A percentile compares a stretch with the other conserved stretches of the same genome.
Evolutionary conservation across 2,113 vertebrate species (phyloP).

Genomic region (Elaphurus davidianus): DNA sequence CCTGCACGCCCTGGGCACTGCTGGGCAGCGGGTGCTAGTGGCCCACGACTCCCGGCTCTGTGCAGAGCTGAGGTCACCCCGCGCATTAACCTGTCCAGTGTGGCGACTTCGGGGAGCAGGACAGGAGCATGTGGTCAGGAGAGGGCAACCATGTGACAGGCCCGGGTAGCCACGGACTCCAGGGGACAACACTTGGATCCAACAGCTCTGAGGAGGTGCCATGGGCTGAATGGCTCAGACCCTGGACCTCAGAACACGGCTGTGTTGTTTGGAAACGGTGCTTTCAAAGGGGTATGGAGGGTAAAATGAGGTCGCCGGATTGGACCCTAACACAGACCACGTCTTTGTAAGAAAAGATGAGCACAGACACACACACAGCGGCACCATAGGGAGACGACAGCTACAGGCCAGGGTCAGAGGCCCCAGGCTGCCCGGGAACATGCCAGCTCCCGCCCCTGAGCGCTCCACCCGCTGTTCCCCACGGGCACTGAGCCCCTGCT

Average conservation of each 20-base stretch:
- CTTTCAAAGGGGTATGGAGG: fast-evolving
- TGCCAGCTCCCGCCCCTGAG: fast-evolving
- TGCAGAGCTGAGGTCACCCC: neutral
- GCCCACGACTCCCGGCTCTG: neutral
- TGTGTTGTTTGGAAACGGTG: fast-evolving
- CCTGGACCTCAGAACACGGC: neutral
- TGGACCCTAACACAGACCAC: neutral
- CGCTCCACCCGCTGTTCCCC: fast-evolving
- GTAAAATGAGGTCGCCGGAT: fast-evolving
- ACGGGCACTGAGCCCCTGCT: neutral
- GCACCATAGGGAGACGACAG: neutral
- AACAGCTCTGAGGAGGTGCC: neutral
- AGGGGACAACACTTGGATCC: neutral
- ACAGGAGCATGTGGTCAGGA: neutral
- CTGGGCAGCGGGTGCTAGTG: no score
- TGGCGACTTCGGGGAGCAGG: fast-evolving
- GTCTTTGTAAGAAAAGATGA: fast-evolving
- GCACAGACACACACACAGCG: fast-evolving
- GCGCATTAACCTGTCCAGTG: no score
- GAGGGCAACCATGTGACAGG: no score
- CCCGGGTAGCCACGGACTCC: neutral
- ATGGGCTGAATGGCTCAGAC: neutral
- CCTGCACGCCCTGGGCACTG: neutral
- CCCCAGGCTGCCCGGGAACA: neutral
- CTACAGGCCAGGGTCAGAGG: neutral